Evolutionary conservation across 1,140 invertebrate genomes (phyloP), one percentile per base, ranked within the genome.

Genomic region (Prorops nasuta): DNA sequence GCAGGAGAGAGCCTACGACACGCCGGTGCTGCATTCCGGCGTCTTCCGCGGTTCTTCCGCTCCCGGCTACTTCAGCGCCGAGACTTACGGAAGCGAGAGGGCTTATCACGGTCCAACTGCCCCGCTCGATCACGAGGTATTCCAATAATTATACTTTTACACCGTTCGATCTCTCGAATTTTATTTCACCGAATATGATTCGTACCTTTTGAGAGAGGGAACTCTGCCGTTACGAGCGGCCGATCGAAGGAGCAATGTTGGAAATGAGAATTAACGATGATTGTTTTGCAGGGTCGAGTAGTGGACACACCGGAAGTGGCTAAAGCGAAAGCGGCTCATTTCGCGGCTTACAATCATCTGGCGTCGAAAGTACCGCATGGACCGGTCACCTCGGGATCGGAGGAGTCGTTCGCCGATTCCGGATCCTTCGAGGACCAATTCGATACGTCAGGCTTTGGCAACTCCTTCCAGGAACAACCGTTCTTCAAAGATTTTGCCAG

Each of bases 291-390:
- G 63, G 56, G 63, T 22, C 57, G 60, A 31, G 64, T 66, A 1
- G 10, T 64, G 8, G 67, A 70, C 35, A 70, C 69, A n/a, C 63
- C 67, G 24, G 71, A 71, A 51, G 68, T 70, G 0, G 63, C 66
- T 10, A 50, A 61, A 14, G 67, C 67, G 20, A 73, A 59, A 43
- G 69, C 67, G 4, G 65, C 63, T 22, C 67, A 72, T 41, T 57
- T 69, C 9, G 60, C 61, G 0, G 54, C 56, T 16, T 60, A 60
- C 40, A 56, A 40, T 14, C 38, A 62, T 14, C 48, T 48, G 8
- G 60, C 61, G 8, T 52, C 51, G 36, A 24, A 55, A 24, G 41
- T 50, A 34, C 8, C 16, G 12, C 18, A 47, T 22, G 17, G 4
- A 18, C 18, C 37, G 8, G 28, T 39, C 22, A 18, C 44, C 43